phyloP scores from a whole-genome alignment of 2,797 vertebrate genomes.

The Microhierax caerulescens region DNA sequence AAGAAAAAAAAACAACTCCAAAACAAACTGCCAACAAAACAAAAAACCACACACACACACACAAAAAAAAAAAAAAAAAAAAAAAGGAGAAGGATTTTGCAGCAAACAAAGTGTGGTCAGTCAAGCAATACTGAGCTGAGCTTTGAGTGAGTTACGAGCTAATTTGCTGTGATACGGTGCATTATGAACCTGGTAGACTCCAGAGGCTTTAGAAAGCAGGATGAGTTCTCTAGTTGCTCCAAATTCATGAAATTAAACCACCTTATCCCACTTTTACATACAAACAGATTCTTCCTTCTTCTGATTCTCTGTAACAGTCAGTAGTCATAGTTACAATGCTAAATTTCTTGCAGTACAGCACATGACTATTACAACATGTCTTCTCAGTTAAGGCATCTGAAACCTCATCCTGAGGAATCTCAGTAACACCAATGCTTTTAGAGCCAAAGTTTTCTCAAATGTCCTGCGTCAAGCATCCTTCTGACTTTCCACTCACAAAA shows the following conservation, averaged over 20 bases:
- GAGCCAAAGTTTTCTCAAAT: not conserved
- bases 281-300: not conserved
- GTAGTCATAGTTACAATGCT: slow-evolving; percentile 21
- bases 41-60: not conserved
- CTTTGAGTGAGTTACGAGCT: slow-evolving; percentile 37
- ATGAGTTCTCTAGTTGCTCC: slow-evolving; percentile 7
- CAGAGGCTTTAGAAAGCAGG: not conserved
- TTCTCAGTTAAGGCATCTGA: not conserved
- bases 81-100: slow-evolving; percentile 32
- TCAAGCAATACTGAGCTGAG: not conserved
- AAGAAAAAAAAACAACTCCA: not conserved
- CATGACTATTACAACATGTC: not conserved
- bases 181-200: not conserved
- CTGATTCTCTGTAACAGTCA: not conserved
- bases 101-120: not conserved
- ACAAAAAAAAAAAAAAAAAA: not conserved
- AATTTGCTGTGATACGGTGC: slow-evolving; percentile 3
- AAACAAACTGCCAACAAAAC: not conserved
- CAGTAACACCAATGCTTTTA: not conserved
- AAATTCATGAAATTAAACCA: slow-evolving; percentile 28
- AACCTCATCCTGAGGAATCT: not conserved
- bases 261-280: not conserved
- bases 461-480: not conserved
- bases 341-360: slow-evolving; percentile 13
- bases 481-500: not conserved